These are phyloP conservation scores for Leucozona laternaria DNA, from an alignment of 2,888 invertebrate genomes.

Conservation along the genomic window DNA sequence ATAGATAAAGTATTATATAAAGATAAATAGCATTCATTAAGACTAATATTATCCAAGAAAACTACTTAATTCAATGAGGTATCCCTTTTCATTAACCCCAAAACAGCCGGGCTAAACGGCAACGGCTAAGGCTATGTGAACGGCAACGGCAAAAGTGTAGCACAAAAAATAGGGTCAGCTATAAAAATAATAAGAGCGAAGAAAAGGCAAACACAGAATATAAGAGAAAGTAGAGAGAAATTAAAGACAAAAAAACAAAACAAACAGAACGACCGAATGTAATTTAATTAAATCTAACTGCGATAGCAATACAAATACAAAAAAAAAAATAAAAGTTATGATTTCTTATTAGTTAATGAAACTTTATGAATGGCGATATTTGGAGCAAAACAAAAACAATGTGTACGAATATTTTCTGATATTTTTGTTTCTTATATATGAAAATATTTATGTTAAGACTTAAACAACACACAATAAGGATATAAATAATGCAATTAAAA, in stretches of 20 bases:
- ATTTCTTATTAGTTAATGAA: constrained; percentile 72
- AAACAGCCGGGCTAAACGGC: constrained; percentile 1
- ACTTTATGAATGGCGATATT: constrained; percentile 50
- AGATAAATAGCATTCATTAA: constrained; percentile 39
- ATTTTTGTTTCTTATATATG: constrained; percentile 14
- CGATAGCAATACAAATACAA: neutral
- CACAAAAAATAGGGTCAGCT: constrained; percentile 23
- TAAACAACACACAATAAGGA: constrained; percentile 59
- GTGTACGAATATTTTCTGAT: constrained; percentile 36
- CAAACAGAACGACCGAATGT: constrained; percentile 50
- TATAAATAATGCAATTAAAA: constrained; percentile 44
- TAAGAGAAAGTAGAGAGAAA: neutral
- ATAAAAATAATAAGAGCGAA: constrained; percentile 5
- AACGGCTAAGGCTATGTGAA: too few relatives aligned
- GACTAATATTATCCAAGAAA: constrained; percentile 38
- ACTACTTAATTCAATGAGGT: constrained; percentile 56
- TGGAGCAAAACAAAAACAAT: constrained; percentile 60
- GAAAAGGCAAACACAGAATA: constrained; percentile 4
- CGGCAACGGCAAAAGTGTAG: neutral
- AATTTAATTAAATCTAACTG: constrained; percentile 62
- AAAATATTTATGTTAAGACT: constrained; percentile 31
- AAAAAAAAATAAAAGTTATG: constrained; percentile 41
- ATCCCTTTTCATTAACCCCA: constrained; percentile 42
- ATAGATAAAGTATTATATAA: constrained; percentile 47
- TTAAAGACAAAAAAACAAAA: constrained; percentile 24